phyloP scores from a whole-genome alignment of 2,888 invertebrate genomes.

The Microctonus aethiopoides region DNA sequence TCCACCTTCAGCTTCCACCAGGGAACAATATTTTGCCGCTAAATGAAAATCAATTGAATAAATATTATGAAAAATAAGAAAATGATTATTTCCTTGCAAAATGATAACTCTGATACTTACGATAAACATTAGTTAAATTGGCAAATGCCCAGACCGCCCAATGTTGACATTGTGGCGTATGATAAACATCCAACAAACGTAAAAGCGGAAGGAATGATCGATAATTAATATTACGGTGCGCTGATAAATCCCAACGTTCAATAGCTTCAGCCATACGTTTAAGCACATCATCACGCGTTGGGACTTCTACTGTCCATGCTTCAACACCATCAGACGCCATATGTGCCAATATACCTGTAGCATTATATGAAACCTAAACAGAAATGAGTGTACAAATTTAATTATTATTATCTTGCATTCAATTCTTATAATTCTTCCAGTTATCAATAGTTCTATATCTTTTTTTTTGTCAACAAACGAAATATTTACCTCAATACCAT shows the following conservation, averaged over 20 bases:
- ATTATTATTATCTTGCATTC: background rate
- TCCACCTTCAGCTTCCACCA: slow-evolving; percentile 90
- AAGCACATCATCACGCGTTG: slow-evolving; percentile 79
- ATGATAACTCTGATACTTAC: slow-evolving; percentile 80
- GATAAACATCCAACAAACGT: slow-evolving; percentile 81
- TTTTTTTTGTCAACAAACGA: background rate
- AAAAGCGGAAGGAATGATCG: slow-evolving; percentile 95
- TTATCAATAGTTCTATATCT: too few species aligned
- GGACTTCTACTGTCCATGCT: slow-evolving; percentile 82
- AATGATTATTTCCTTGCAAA: too few species aligned
- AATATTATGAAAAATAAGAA: background rate
- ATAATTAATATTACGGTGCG: slow-evolving; percentile 95
- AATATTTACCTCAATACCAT: slow-evolving; percentile 88
- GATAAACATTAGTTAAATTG: slow-evolving; percentile 92
- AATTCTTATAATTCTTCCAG: background rate
- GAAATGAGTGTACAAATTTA: slow-evolving; percentile 29
- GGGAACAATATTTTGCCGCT: slow-evolving; percentile 93
- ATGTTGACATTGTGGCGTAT: slow-evolving; percentile 92
- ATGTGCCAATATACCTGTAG: slow-evolving; percentile 95
- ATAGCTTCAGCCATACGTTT: slow-evolving; percentile 84
- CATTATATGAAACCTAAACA: slow-evolving; percentile 89
- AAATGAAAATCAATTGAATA: slow-evolving; percentile 34
- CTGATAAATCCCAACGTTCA: slow-evolving; percentile 86
- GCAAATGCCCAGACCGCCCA: slow-evolving; percentile 99
- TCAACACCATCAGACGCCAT: slow-evolving; percentile 91